phyloP scores from a whole-genome alignment of 2,888 invertebrate species.

The Neocrepidodera transversa region DNA sequence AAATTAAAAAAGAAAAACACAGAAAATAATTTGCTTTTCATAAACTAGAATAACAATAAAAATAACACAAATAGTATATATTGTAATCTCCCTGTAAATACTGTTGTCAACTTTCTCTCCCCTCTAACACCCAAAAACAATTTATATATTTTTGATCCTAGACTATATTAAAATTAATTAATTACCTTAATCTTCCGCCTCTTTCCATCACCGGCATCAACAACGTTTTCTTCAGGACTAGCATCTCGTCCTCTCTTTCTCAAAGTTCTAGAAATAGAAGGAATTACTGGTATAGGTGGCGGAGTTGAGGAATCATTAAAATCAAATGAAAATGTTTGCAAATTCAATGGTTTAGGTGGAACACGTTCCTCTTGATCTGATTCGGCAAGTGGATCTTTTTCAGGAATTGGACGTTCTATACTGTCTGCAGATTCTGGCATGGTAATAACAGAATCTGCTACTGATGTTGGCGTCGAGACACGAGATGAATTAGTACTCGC shows the following conservation, averaged over 20 bases:
- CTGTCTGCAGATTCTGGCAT: constrained; percentile 35
- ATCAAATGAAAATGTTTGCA: constrained; percentile 50
- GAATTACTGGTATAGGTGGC: constrained; percentile 37
- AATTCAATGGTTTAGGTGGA: constrained; percentile 33
- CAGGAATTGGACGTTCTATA: constrained; percentile 35
- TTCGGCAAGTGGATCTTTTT: constrained; percentile 58
- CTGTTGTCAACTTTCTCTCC: too few species aligned
- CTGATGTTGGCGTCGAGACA: constrained; percentile 31
- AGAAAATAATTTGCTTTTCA: too few species aligned
- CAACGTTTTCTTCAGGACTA: constrained; percentile 38
- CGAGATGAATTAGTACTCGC: constrained; percentile 32
- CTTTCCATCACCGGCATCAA: constrained; percentile 39
- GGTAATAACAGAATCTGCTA: constrained; percentile 35
- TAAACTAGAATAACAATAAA: too few species aligned
- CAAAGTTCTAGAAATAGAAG: constrained; percentile 39
- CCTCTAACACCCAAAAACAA: too few species aligned
- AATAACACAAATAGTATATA: too few species aligned
- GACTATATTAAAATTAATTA: too few species aligned
- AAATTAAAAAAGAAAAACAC: too few species aligned
- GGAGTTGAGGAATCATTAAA: constrained; percentile 45
- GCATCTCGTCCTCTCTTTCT: constrained; percentile 50
- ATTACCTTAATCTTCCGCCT: constrained; percentile 44
- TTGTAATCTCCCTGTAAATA: too few species aligned
- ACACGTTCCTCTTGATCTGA: constrained; percentile 60
- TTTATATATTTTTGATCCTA: too few species aligned